phyloP scores from a whole-genome alignment of 2,113 vertebrate species.

The Mustelus asterias region DNA sequence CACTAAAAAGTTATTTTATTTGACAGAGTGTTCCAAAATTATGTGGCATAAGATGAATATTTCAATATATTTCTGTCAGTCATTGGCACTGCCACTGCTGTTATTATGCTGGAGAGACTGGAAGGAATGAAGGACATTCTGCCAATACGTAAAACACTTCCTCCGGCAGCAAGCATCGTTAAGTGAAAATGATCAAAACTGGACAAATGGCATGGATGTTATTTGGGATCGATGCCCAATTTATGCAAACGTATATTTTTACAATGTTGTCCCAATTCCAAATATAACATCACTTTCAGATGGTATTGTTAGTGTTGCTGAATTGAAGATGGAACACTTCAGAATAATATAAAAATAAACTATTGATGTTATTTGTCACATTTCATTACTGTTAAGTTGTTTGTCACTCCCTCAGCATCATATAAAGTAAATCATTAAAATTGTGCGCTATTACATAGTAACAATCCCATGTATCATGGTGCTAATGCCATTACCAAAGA shows the following conservation, averaged over 20 bases:
- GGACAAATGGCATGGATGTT: background rate
- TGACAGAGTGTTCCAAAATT: slow-evolving; percentile 26
- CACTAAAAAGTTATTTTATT: slow-evolving; percentile 32
- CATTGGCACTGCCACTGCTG: background rate
- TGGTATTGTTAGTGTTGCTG: background rate
- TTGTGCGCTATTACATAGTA: background rate
- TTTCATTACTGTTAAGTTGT: background rate
- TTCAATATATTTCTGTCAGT: background rate
- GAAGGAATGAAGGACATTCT: background rate
- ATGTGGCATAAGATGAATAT: slow-evolving; percentile 1
- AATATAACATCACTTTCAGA: background rate
- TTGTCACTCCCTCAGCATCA: background rate
- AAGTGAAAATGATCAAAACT: background rate
- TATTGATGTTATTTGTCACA: background rate
- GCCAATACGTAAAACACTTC: background rate
- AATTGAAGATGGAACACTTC: background rate
- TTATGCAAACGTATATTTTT: background rate
- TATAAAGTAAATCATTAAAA: slow-evolving; percentile 8
- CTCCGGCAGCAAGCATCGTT: background rate
- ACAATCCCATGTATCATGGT: background rate
- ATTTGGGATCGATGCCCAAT: background rate
- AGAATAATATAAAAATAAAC: background rate
- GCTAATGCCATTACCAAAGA: background rate
- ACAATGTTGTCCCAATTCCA: background rate
- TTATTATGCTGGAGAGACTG: background rate